phyloP scores from a whole-genome alignment of 2,888 invertebrate genomes.

The Tetheella fluctuosa region DNA sequence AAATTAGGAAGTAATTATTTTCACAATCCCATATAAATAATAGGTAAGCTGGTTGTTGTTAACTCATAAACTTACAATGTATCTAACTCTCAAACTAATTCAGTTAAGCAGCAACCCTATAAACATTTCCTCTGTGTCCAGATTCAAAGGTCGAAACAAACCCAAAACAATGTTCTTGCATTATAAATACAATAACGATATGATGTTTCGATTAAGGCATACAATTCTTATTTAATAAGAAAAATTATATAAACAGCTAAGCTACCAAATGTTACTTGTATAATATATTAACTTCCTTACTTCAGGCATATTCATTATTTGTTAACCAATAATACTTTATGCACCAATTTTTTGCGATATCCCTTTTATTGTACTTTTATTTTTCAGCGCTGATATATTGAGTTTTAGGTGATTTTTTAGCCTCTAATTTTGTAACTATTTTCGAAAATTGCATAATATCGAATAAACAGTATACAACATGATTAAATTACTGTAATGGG shows the following conservation, averaged over 20 bases:
- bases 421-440: not conserved
- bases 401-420: not conserved
- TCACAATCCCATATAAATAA: not conserved
- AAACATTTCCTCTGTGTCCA: not conserved
- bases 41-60: no score
- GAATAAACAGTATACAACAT: no score
- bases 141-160: slow-evolving; percentile 2
- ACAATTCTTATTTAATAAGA: slow-evolving; percentile 81
- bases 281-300: slow-evolving; percentile 25
- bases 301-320: slow-evolving; percentile 27
- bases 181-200: slow-evolving; percentile 82
- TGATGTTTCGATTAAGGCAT: slow-evolving; percentile 80
- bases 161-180: slow-evolving; percentile 51
- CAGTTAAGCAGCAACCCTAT: no score
- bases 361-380: slow-evolving; percentile 43
- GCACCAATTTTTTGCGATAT: slow-evolving; percentile 44
- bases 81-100: no score
- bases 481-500: no score
- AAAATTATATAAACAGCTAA: slow-evolving; percentile 58
- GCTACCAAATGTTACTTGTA: slow-evolving; percentile 44
- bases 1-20: not conserved
- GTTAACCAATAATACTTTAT: slow-evolving; percentile 40
- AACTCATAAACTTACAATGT: no score
- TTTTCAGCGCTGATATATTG: slow-evolving; percentile 22
- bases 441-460: no score